These are phyloP conservation scores for Ia io DNA, from an alignment of 2,113 vertebrate genomes.

Conservation along the genomic window DNA sequence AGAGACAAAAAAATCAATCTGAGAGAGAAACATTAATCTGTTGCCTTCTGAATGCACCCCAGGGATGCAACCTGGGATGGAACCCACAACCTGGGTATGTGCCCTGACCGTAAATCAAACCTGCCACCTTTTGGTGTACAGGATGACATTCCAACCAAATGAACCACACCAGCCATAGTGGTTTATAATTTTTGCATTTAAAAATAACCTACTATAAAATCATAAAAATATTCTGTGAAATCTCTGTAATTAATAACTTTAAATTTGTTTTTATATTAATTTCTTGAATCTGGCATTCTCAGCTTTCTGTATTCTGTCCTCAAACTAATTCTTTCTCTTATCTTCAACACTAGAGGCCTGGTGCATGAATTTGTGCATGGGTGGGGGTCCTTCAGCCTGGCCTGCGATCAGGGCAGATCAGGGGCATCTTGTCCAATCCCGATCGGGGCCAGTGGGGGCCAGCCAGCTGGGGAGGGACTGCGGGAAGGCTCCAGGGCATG, in stretches of 20 bases:
- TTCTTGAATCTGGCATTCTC: conserved; percentile 12
- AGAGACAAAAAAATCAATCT: background rate
- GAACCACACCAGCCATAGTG: background rate
- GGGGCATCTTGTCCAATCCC: no score
- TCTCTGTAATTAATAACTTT: background rate
- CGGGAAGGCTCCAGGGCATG: no score
- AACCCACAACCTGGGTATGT: background rate
- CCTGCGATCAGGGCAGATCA: no score
- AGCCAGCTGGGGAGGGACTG: no score
- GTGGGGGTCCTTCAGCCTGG: no score
- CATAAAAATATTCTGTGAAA: background rate
- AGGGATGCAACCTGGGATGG: background rate
- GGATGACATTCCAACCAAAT: background rate
- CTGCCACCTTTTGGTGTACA: background rate
- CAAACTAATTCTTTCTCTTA: background rate
- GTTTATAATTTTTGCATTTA: background rate
- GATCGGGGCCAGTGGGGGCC: no score
- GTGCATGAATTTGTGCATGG: no score
- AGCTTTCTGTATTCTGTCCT: background rate
- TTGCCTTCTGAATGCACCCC: background rate
- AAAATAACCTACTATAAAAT: background rate
- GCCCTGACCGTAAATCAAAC: background rate
- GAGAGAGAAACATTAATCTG: background rate
- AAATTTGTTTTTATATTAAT: conserved; percentile 13
- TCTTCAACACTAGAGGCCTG: background rate